phyloP scores from a whole-genome alignment of 2,797 vertebrate genomes.

The Etheostoma nigrum region DNA sequence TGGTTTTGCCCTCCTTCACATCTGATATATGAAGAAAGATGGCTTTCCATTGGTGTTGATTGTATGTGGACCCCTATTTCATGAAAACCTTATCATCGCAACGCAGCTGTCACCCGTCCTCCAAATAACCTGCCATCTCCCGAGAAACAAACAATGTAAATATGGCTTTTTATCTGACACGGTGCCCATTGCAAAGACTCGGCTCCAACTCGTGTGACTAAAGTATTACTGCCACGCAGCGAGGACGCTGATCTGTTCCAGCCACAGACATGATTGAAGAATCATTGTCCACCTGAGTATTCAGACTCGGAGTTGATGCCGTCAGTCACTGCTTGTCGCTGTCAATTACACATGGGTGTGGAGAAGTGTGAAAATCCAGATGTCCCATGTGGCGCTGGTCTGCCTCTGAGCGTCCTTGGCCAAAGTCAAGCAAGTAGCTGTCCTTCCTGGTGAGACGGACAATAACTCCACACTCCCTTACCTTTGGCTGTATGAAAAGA shows the following conservation, averaged over 20 bases:
- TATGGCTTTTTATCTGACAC: slow-evolving; percentile 56
- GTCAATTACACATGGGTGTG: slow-evolving; percentile 70
- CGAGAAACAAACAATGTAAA: slow-evolving; percentile 65
- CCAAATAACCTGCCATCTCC: slow-evolving; percentile 74
- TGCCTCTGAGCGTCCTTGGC: slow-evolving; percentile 65
- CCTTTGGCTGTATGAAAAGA: slow-evolving; percentile 3
- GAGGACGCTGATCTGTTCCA: slow-evolving; percentile 71
- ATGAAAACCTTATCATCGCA: slow-evolving; percentile 66
- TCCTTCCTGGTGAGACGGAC: slow-evolving; percentile 51
- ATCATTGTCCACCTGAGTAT: slow-evolving; percentile 82
- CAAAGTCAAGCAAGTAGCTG: slow-evolving; percentile 74
- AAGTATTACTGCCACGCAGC: slow-evolving; percentile 60
- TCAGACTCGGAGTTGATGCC: slow-evolving; percentile 57
- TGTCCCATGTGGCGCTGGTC: slow-evolving; percentile 68
- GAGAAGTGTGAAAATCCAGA: slow-evolving; percentile 78
- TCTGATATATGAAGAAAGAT: slow-evolving; percentile 64
- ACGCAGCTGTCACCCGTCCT: slow-evolving; percentile 70
- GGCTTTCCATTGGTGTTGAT: slow-evolving; percentile 47
- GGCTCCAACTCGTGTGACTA: slow-evolving; percentile 63
- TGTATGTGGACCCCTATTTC: slow-evolving; percentile 51
- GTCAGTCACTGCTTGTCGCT: slow-evolving; percentile 81
- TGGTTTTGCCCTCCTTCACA: slow-evolving; percentile 22
- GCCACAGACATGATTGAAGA: slow-evolving; percentile 75
- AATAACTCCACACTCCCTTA: slow-evolving; percentile 36
- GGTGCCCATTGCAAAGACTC: slow-evolving; percentile 35